phyloP scores from a whole-genome alignment of 2,113 vertebrate species.

The Phrynocephalus versicolor region DNA sequence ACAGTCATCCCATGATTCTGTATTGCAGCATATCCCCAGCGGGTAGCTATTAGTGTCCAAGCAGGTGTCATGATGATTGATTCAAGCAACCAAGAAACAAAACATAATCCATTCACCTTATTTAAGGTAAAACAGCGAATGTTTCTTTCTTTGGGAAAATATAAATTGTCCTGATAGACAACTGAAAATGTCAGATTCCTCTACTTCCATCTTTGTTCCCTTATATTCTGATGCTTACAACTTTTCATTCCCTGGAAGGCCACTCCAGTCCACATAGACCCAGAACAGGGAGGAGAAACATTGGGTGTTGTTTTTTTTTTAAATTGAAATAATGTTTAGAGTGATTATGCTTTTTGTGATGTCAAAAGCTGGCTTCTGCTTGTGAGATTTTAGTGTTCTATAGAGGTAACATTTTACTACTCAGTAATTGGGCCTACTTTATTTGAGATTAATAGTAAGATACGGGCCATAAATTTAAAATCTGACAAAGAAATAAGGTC shows the following conservation, averaged over 20 bases:
- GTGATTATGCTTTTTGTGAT: too few relatives aligned
- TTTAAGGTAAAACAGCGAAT: constrained; percentile 34
- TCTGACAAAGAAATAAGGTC: too few relatives aligned
- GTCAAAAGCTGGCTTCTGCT: too few relatives aligned
- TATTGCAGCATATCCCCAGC: neutral
- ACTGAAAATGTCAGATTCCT: constrained; percentile 14
- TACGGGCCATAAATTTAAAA: too few relatives aligned
- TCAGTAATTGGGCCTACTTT: too few relatives aligned
- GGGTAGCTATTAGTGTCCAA: neutral
- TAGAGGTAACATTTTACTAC: too few relatives aligned
- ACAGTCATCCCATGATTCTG: neutral
- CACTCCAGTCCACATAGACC: neutral
- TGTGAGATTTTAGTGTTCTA: too few relatives aligned
- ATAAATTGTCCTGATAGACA: neutral
- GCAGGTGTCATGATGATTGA: constrained; percentile 25
- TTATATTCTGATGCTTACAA: neutral
- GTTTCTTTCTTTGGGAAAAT: neutral
- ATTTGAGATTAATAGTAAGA: too few relatives aligned
- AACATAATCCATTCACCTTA: constrained; percentile 17
- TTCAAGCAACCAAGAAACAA: neutral
- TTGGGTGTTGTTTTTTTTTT: too few relatives aligned
- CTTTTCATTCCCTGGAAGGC: too few relatives aligned
- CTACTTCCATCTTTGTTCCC: constrained; percentile 40
- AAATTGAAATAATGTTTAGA: too few relatives aligned
- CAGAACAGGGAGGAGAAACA: too few relatives aligned